Conservation (phyloP, 2,797 vertebrate species). For the Erithacus rubecula region DNA sequence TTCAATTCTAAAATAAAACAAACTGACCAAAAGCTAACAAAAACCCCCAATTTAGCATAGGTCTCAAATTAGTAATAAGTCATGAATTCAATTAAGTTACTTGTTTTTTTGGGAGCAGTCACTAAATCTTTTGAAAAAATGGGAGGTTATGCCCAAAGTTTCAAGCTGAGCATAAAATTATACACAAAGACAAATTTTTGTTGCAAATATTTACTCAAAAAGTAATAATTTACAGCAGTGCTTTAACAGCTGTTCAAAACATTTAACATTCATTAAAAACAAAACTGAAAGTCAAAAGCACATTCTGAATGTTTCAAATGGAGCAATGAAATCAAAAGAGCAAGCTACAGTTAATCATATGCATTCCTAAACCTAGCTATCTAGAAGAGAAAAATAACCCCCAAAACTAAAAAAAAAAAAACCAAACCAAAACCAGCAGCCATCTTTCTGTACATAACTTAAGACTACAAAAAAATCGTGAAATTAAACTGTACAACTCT, state of each 20-base stretch:
- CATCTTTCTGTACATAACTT: conserved; percentile 58
- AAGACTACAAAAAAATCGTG: conserved; percentile 57
- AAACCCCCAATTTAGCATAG: background rate
- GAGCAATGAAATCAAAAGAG: conserved; percentile 68
- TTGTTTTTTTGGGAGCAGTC: background rate
- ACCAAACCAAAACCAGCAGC: conserved; percentile 57
- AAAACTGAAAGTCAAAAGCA: conserved; percentile 73
- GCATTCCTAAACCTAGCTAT: conserved; percentile 70
- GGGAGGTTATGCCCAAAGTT: background rate
- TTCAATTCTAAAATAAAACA: background rate
- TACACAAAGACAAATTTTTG: conserved; percentile 70
- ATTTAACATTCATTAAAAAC: conserved; percentile 75
- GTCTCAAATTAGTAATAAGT: background rate
- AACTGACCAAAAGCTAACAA: background rate
- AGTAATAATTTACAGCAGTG: conserved; percentile 78
- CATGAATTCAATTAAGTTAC: background rate
- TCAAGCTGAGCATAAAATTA: conserved; percentile 66
- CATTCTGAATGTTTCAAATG: conserved; percentile 71
- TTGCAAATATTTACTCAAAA: conserved; percentile 85
- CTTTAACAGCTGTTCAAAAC: conserved; percentile 74
- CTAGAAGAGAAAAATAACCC: conserved; percentile 56
- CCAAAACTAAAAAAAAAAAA: conserved; percentile 28
- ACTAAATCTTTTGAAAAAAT: background rate
- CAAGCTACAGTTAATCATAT: conserved; percentile 70
- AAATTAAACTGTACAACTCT: conserved; percentile 61